phyloP scores from a whole-genome alignment of 2,113 vertebrate species.

The Petroica traversi region DNA sequence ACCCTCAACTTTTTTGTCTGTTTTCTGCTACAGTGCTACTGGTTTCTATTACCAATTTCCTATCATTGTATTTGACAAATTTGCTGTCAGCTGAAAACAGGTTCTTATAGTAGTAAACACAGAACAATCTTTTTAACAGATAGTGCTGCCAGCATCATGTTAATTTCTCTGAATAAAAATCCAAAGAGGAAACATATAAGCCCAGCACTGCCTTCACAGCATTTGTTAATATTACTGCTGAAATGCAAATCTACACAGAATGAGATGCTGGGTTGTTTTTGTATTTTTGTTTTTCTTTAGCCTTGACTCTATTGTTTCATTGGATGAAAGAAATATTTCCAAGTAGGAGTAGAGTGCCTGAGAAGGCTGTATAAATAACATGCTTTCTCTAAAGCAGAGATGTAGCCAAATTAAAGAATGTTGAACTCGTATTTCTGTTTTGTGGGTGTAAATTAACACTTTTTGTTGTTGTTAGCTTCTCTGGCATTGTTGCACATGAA shows the following conservation, averaged over 20 bases:
- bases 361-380: slow-evolving; percentile 39
- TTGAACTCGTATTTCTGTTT: slow-evolving; percentile 57
- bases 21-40: not conserved
- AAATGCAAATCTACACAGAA: slow-evolving; percentile 21
- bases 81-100: not conserved
- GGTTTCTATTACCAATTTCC: not conserved
- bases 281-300: slow-evolving; percentile 36
- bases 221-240: not conserved
- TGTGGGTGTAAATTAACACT: slow-evolving; percentile 74
- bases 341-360: slow-evolving; percentile 1
- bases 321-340: slow-evolving; percentile 41
- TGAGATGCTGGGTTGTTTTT: not conserved
- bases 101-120: not conserved
- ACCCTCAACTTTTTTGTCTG: not conserved
- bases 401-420: slow-evolving; percentile 62
- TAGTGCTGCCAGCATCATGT: not conserved
- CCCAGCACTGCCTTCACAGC: not conserved
- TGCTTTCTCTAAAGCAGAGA: slow-evolving; percentile 29
- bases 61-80: not conserved
- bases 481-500: slow-evolving; percentile 76
- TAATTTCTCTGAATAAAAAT: not conserved
- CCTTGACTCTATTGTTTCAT: slow-evolving; percentile 56
- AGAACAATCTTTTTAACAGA: not conserved
- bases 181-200: not conserved
- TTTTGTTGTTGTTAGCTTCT: slow-evolving; percentile 64